These are phyloP conservation scores for Coptotermes formosanus DNA, from an alignment of 1,140 invertebrate species.

Conservation along the genomic window DNA sequence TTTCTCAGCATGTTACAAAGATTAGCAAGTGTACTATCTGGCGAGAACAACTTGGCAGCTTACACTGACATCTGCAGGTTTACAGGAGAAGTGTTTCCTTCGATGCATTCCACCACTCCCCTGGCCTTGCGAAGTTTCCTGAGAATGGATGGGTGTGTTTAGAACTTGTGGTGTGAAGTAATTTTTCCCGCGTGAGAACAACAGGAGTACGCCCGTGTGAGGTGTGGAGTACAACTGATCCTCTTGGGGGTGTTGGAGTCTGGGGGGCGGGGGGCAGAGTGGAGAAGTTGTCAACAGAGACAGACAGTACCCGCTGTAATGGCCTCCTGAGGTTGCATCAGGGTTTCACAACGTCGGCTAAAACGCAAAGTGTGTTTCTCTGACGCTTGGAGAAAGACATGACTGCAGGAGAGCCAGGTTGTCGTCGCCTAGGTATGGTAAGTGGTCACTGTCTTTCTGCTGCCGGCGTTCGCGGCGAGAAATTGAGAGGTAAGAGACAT, in stretches of 20 bases:
- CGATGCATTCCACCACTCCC: neutral
- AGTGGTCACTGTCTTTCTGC: neutral
- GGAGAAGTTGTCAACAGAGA: neutral
- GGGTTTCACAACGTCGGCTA: neutral
- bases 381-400: neutral
- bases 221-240: constrained; percentile 3
- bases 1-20: no score
- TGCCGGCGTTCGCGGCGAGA: neutral
- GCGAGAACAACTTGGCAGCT: no score
- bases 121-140: neutral
- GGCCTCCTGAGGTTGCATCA: neutral
- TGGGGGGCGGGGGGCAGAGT: neutral
- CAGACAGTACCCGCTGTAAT: neutral
- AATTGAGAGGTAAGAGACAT: neutral
- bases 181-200: neutral
- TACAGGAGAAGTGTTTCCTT: no score
- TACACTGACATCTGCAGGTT: no score
- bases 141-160: neutral
- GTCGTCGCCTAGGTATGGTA: neutral
- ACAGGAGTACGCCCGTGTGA: neutral
- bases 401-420: neutral
- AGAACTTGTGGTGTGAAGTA: constrained; percentile 1
- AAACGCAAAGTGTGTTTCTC: neutral
- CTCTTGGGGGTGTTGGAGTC: no score
- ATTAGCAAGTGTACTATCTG: no score